phyloP scores from a whole-genome alignment of 2,797 vertebrate species.

The Knipowitschia caucasica region DNA sequence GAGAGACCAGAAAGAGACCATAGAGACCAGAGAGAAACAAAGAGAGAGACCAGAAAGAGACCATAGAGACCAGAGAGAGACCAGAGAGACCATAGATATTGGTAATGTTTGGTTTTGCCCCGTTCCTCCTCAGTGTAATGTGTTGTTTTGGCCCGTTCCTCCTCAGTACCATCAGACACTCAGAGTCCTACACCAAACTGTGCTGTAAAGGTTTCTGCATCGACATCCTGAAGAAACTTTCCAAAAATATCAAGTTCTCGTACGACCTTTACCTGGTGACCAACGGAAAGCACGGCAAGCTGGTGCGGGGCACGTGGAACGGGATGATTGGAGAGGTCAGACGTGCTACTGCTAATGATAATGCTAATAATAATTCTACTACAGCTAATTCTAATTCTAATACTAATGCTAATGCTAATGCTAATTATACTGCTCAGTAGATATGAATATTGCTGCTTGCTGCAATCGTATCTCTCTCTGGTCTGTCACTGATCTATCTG shows the following conservation, averaged over 20 bases:
- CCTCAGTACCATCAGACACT: constrained; percentile 70
- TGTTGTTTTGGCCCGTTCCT: too few species aligned
- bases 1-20: too few species aligned
- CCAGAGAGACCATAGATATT: too few species aligned
- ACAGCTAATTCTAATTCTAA: not conserved
- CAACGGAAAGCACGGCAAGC: constrained; percentile 96
- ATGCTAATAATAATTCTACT: not conserved
- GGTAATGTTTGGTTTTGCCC: too few species aligned
- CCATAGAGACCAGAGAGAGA: too few species aligned
- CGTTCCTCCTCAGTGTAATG: too few species aligned
- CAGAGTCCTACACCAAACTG: constrained; percentile 91
- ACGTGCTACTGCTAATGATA: not conserved
- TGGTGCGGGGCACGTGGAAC: constrained; percentile 92
- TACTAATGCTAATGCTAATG: not conserved
- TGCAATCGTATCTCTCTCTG: too few species aligned
- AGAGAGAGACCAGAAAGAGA: too few species aligned
- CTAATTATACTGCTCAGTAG: not conserved
- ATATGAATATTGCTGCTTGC: too few species aligned
- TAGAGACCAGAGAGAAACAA: too few species aligned
- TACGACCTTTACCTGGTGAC: constrained; percentile 98
- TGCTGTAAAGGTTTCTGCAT: constrained; percentile 99
- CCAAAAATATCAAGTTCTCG: constrained; percentile 92
- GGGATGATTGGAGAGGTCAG: constrained; percentile 99
- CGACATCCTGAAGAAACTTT: constrained; percentile 96
- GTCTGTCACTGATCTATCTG: too few species aligned